phyloP scores from a whole-genome alignment of 2,113 vertebrate genomes.

The Xiphophorus maculatus region DNA sequence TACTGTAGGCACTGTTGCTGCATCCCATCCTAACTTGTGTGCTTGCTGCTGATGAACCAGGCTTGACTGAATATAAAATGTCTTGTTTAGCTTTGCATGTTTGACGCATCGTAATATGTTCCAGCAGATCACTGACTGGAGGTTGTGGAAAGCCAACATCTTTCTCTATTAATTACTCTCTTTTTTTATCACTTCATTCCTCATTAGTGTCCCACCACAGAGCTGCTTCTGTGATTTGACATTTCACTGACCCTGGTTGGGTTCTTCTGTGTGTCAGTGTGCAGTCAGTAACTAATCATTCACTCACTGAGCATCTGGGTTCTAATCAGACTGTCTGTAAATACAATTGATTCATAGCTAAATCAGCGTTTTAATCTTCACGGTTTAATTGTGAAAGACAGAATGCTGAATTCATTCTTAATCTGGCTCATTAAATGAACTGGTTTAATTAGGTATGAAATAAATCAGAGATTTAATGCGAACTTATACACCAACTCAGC shows the following conservation, averaged over 20 bases:
- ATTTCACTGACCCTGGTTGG: not conserved
- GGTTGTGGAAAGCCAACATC: not conserved
- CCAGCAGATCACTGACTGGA: not conserved
- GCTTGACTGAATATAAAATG: constrained; percentile 27
- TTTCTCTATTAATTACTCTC: not conserved
- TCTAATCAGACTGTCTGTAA: not conserved
- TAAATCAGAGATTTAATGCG: too few relatives aligned
- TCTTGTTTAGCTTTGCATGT: constrained; percentile 29
- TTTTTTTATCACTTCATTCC: not conserved
- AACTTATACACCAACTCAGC: not conserved
- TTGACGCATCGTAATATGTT: constrained; percentile 13
- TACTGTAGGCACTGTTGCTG: not conserved
- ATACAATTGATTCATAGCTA: too few relatives aligned
- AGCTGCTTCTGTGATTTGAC: not conserved
- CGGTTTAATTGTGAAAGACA: not conserved
- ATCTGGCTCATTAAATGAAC: too few relatives aligned
- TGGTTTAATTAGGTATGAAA: too few relatives aligned
- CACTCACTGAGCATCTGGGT: not conserved
- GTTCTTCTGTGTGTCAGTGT: not conserved
- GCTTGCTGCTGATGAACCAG: constrained; percentile 18
- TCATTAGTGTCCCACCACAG: not conserved
- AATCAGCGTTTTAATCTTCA: not conserved
- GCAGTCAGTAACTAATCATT: not conserved
- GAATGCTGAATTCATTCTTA: not conserved
- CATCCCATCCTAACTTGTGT: constrained; percentile 19